Evolutionary conservation across 2,888 invertebrate species (phyloP).

Genomic region (Thymelicus lineola): DNA sequence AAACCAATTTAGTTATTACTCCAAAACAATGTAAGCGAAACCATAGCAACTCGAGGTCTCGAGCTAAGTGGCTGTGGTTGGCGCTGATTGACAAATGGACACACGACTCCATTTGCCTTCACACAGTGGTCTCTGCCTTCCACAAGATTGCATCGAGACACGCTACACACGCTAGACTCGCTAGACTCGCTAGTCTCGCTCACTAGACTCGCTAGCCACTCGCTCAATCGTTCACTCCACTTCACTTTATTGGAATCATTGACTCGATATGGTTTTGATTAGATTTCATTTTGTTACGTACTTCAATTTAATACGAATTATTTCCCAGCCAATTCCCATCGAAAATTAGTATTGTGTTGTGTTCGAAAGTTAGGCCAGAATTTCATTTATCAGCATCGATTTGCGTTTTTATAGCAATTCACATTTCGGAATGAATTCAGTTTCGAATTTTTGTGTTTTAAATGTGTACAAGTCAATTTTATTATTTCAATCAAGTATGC

Average conservation of each 20-base stretch:
- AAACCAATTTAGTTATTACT: slow-evolving; percentile 4
- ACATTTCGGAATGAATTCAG: no score
- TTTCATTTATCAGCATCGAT: no score
- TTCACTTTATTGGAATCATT: slow-evolving; percentile 27
- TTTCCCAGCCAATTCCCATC: no score
- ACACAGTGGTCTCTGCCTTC: slow-evolving; percentile 23
- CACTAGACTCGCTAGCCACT: slow-evolving; percentile 14
- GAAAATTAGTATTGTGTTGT: no score
- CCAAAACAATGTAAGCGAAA: slow-evolving; percentile 1
- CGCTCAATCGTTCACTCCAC: slow-evolving; percentile 23
- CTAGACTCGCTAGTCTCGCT: no score
- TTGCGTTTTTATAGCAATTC: no score
- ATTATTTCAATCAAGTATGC: no score
- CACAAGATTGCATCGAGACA: slow-evolving; percentile 32
- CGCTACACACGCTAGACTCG: background rate
- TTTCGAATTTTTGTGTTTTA: no score
- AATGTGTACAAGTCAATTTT: no score
- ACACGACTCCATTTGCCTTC: slow-evolving; percentile 29
- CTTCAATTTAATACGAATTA: no score
- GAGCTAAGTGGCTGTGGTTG: slow-evolving; percentile 29
- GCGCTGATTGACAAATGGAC: slow-evolving; percentile 29
- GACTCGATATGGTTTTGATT: background rate
- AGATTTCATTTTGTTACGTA: no score
- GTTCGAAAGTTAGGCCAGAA: no score
- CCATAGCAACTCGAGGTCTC: slow-evolving; percentile 3